Evolutionary conservation across 2,888 invertebrate genomes (phyloP).

Genomic region (Doris montereyensis): DNA sequence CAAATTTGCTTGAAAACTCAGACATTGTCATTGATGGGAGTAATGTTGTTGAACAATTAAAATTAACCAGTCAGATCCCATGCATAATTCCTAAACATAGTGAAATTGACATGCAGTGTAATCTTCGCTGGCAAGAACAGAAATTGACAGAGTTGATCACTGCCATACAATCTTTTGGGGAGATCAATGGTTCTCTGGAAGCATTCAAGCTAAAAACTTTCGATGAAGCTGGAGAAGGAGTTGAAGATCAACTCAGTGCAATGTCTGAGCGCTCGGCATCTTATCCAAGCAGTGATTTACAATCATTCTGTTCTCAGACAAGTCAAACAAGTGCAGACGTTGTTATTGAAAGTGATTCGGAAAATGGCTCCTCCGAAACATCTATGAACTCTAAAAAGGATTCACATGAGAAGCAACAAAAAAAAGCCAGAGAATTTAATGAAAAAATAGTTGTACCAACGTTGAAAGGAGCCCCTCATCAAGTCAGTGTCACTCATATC

Average conservation of each 20-base stretch:
- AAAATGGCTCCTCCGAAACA: background rate
- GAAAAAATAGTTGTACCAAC: background rate
- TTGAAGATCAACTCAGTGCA: background rate
- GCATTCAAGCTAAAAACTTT: background rate
- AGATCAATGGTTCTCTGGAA: background rate
- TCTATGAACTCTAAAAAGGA: background rate
- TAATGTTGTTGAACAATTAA: conserved; percentile 52
- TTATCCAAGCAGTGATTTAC: background rate
- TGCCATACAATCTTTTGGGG: background rate
- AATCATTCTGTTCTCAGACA: too few species aligned
- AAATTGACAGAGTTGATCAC: too few species aligned
- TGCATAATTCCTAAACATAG: too few species aligned
- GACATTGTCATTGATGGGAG: conserved; percentile 51
- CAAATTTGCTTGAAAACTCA: conserved; percentile 32
- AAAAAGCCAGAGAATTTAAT: too few species aligned
- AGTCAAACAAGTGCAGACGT: background rate
- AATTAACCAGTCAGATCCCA: background rate
- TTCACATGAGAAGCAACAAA: background rate
- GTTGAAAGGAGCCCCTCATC: conserved; percentile 62
- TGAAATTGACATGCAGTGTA: too few species aligned
- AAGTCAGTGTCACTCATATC: conserved; percentile 78
- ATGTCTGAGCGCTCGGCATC: too few species aligned
- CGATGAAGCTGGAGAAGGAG: background rate
- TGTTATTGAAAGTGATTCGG: background rate
- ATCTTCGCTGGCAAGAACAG: too few species aligned